Conservation (phyloP, 1,140 invertebrate species). For the Acromyrmex echinatior region DNA sequence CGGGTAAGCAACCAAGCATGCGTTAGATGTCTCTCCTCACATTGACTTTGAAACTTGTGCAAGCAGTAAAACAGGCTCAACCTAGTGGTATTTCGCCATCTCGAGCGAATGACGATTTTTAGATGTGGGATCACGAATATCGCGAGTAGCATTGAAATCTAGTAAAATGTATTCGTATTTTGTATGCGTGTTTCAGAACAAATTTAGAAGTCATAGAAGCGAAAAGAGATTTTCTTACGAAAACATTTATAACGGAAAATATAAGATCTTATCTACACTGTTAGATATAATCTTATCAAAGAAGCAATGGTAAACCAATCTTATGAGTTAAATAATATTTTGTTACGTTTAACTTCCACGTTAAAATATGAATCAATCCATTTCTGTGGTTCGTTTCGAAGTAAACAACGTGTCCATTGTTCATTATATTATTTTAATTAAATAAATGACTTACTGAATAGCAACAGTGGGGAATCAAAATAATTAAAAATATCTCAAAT, state of each 20-base stretch:
- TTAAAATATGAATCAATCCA: too few relatives aligned
- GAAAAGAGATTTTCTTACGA: neutral
- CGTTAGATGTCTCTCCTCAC: constrained; percentile 18
- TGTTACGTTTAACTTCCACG: too few relatives aligned
- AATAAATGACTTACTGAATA: too few relatives aligned
- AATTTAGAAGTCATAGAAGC: neutral
- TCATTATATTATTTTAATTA: too few relatives aligned
- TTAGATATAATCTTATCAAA: too few relatives aligned
- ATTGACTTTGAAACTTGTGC: constrained; percentile 35
- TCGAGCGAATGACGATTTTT: constrained; percentile 26
- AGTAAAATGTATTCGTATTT: neutral
- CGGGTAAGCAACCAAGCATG: constrained; percentile 43
- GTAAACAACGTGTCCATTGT: too few relatives aligned
- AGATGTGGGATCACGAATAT: constrained; percentile 6
- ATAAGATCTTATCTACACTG: neutral
- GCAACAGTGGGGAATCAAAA: too few relatives aligned
- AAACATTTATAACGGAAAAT: neutral
- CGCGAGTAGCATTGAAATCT: constrained; percentile 11
- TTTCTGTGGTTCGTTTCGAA: too few relatives aligned
- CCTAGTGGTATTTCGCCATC: constrained; percentile 9
- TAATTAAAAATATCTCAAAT: too few relatives aligned
- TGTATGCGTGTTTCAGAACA: neutral
- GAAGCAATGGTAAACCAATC: too few relatives aligned
- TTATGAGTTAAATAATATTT: too few relatives aligned
- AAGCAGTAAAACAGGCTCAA: neutral